Percentiles rank a stretch among this genome's conserved stretches.
Evolutionary conservation across 2,888 invertebrate species (phyloP).

Genomic region (Spodoptera picta): DNA sequence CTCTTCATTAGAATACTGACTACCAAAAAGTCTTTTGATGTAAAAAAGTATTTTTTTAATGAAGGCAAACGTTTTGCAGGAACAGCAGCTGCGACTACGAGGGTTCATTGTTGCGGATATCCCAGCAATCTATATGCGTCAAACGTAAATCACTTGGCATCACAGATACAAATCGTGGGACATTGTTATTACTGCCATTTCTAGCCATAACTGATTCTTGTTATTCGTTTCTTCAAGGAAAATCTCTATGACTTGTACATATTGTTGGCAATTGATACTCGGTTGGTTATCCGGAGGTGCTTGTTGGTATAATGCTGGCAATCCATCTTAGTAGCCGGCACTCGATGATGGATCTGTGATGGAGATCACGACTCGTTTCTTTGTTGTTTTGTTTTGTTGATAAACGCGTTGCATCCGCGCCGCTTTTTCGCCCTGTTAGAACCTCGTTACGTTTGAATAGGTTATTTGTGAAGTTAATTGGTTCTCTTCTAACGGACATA

Average conservation of each 20-base stretch:
- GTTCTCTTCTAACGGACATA: slow-evolving; percentile 67
- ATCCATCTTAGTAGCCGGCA: slow-evolving; percentile 80
- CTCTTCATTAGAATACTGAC: slow-evolving; percentile 64
- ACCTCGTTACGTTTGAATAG: slow-evolving; percentile 83
- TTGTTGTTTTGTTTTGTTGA: slow-evolving; percentile 83
- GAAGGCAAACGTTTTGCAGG: slow-evolving; percentile 25
- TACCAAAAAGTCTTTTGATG: slow-evolving; percentile 43
- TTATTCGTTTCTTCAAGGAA: slow-evolving; percentile 69
- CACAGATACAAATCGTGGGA: slow-evolving; percentile 27
- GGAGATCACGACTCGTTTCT: slow-evolving; percentile 82
- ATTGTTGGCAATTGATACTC: slow-evolving; percentile 80
- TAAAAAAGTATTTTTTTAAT: slow-evolving; percentile 36
- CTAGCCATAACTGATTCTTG: slow-evolving; percentile 66
- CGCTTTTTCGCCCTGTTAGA: slow-evolving; percentile 77
- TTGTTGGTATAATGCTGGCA: slow-evolving; percentile 83
- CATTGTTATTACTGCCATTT: slow-evolving; percentile 56
- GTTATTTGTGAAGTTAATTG: slow-evolving; percentile 78
- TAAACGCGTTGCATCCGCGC: slow-evolving; percentile 72
- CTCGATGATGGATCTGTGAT: slow-evolving; percentile 84
- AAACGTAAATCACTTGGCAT: slow-evolving; percentile 36
- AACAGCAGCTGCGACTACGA: slow-evolving; percentile 9
- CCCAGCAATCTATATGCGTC: slow-evolving; percentile 26
- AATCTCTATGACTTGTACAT: slow-evolving; percentile 76
- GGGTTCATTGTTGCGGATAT: slow-evolving; percentile 30
- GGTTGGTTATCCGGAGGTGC: slow-evolving; percentile 72